Evolutionary conservation across 1,140 invertebrate genomes (phyloP).

Genomic region (Drosophila ercepeae): DNA sequence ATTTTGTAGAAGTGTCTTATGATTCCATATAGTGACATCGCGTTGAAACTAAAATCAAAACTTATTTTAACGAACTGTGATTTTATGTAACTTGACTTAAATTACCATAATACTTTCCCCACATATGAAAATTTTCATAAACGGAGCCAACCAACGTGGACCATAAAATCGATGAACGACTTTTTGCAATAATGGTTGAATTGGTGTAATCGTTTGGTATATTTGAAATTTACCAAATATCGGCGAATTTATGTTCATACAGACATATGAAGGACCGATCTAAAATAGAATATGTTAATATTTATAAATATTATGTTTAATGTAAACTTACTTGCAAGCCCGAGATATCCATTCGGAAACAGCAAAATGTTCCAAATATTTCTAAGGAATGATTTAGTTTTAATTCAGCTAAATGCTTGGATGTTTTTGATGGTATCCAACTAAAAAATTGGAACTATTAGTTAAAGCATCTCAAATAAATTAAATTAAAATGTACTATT

Average conservation of each 20-base stretch:
- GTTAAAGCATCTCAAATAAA: background rate
- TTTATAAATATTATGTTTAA: background rate
- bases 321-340: slow-evolving; percentile 62
- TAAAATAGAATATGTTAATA: slow-evolving; percentile 74
- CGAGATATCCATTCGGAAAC: slow-evolving; percentile 56
- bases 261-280: slow-evolving; percentile 92
- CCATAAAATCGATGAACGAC: slow-evolving; percentile 91
- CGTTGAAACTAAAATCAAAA: slow-evolving; percentile 89
- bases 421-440: slow-evolving; percentile 36
- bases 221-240: slow-evolving; percentile 88
- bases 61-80: background rate
- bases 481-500: no score
- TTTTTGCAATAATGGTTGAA: slow-evolving; percentile 91
- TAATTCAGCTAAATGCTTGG: slow-evolving; percentile 66
- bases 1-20: slow-evolving; percentile 90
- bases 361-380: slow-evolving; percentile 51
- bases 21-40: slow-evolving; percentile 95
- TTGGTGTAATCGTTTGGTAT: slow-evolving; percentile 91
- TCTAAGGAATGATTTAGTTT: slow-evolving; percentile 57
- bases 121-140: slow-evolving; percentile 88
- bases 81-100: background rate
- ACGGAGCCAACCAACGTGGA: slow-evolving; percentile 85
- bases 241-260: slow-evolving; percentile 86
- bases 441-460: slow-evolving; percentile 29
- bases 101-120: slow-evolving; percentile 91